Evolutionary conservation across 35 echinoderm and acorn worm species (phyloP).

Genomic region (Apostichopus parvimensis): DNA sequence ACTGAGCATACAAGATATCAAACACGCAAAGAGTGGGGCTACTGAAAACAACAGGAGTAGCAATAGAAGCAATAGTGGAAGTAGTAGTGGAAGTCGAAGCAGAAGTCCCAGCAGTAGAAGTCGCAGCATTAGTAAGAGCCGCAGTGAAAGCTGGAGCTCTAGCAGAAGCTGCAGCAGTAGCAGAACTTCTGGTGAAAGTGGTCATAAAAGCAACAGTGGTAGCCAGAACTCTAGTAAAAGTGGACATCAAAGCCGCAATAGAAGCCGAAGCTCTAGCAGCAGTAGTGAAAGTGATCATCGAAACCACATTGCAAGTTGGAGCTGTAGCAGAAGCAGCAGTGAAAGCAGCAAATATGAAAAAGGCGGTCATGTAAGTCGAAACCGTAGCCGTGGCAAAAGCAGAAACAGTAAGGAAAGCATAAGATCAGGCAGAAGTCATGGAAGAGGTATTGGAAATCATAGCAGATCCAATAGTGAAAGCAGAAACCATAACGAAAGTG

Average conservation of each 20-base stretch:
- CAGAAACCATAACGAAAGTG: no score
- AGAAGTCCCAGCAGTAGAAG: not conserved
- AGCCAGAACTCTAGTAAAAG: not conserved
- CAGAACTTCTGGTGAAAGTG: not conserved
- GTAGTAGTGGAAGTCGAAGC: not conserved
- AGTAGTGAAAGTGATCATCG: not conserved
- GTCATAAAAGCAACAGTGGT: not conserved
- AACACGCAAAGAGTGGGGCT: not conserved
- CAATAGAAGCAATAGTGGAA: not conserved
- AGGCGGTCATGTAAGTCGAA: no score
- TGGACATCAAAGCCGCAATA: not conserved
- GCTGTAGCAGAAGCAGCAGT: not conserved
- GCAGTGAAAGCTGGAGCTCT: not conserved
- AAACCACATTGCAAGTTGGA: not conserved
- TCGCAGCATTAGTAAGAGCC: not conserved
- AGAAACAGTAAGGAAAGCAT: no score
- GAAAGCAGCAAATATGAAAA: not conserved
- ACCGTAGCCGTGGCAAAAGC: no score
- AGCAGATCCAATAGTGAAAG: no score
- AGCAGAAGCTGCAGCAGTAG: not conserved
- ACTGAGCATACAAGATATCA: not conserved
- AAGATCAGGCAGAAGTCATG: no score
- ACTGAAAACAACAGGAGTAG: not conserved
- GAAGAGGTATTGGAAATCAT: no score
- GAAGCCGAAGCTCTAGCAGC: not conserved